A percentile compares a stretch with the other conserved stretches of the same genome.
Conservation (phyloP, 2,113 vertebrate species). For the Apeltes quadracus region DNA sequence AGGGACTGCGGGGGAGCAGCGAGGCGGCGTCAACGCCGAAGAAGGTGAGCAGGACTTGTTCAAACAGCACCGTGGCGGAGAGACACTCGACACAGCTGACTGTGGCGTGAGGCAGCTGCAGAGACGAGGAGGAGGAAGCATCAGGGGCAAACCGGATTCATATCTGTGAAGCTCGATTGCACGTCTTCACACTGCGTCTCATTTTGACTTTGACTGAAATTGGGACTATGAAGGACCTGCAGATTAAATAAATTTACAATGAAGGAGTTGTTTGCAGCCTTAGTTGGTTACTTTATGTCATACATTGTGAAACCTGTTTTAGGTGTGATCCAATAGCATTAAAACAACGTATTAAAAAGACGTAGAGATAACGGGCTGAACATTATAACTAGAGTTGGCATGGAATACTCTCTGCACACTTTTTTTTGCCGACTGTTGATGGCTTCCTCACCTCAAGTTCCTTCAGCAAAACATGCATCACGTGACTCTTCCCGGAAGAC, state of each 20-base stretch:
- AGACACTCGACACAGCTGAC: slow-evolving; percentile 91
- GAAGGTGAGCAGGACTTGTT: slow-evolving; percentile 88
- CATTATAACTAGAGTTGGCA: neutral
- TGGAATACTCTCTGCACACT: neutral
- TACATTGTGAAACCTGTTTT: neutral
- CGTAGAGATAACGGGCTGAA: neutral
- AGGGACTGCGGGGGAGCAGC: slow-evolving; percentile 81
- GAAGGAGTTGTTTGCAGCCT: neutral
- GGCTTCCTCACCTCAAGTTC: slow-evolving; percentile 86
- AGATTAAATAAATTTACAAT: neutral
- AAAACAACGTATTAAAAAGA: no score
- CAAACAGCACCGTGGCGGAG: slow-evolving; percentile 86
- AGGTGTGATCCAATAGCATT: neutral
- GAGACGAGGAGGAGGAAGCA: slow-evolving; percentile 30
- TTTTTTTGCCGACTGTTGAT: neutral
- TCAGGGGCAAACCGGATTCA: slow-evolving; percentile 8
- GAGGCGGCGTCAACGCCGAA: slow-evolving; percentile 72
- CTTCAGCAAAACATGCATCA: slow-evolving; percentile 86
- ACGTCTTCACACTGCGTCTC: neutral
- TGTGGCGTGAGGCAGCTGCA: slow-evolving; percentile 87
- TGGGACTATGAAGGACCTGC: neutral
- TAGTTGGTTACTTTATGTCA: neutral
- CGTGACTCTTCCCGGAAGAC: slow-evolving; percentile 93
- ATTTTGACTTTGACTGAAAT: neutral
- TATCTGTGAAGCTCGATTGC: neutral